Evolutionary conservation across 2,797 vertebrate genomes (phyloP), one percentile per base, ranked within the genome.

Genomic region (Mallotus villosus): DNA sequence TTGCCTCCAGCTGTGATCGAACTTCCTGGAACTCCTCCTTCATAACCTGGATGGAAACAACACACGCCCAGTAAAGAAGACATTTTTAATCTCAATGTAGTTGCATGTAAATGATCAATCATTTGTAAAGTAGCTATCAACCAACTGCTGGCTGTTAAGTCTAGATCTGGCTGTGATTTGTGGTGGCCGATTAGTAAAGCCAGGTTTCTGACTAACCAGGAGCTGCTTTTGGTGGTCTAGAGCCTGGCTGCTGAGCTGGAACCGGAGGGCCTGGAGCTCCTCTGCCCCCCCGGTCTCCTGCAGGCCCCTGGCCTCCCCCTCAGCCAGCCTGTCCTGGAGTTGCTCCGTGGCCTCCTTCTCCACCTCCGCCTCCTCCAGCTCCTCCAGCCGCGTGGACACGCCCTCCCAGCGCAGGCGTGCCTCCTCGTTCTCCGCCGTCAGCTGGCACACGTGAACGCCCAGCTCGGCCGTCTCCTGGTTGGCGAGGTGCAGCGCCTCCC

Each of bases 391-490:
- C 27, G 87, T 72, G 0, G 86, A 81, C 76, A 93, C 74, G 8
- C 75, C 81, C 34, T 92, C 90, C 87, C 94, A 89, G 1, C 88
- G 92, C 61, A 89, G 83, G 67, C 92, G 90, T 5, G 93, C 86
- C 72, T 90, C 92, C 70, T 93, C 88, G 0, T 94, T 96, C 83
- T 98, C 94, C 0, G 94, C 91, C 0, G 92, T 95, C 67, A 97
- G 90, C 70, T 89, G 79, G n/a, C 96, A 97, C 63, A 96, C 93
- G 8, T 94, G 95, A 63, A 95, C 92, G 1, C 95, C 95, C 0
- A 98, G 95, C 78, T 97, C 95, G 0, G 95, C 95, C 0, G 92
- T 95, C 79, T 96, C 97, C 0, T 92, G 95, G 89, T 97, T 96
- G 74, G 95, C 94, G 68, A 89, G 90, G 61, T 95, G 92, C 57